phyloP scores from a whole-genome alignment of 2,888 invertebrate genomes.

The Cacoxenus indagator region DNA sequence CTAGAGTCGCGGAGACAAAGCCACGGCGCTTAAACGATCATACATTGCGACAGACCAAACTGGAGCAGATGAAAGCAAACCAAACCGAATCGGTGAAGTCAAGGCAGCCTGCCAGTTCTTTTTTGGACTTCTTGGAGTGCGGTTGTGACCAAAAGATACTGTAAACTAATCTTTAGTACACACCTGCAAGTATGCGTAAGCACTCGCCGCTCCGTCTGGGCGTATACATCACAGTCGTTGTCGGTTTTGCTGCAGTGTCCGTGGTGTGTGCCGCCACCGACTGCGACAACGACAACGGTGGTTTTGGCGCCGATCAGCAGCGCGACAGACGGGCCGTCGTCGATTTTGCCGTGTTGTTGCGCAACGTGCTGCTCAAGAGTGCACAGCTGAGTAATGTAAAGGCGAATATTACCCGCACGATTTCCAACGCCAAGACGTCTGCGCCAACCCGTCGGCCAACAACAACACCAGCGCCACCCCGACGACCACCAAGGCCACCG shows the following conservation, averaged over 20 bases:
- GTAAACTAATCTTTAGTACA: background rate
- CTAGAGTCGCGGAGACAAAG: conserved; percentile 32
- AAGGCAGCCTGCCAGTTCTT: conserved; percentile 35
- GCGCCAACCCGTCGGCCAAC: background rate
- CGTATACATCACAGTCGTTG: conserved; percentile 10
- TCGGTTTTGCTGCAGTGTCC: conserved; percentile 31
- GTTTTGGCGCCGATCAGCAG: conserved; percentile 2
- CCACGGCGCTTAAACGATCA: background rate
- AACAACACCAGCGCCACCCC: conserved; percentile 17
- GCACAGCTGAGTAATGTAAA: conserved; percentile 54
- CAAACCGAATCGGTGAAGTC: background rate
- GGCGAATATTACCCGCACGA: conserved; percentile 36
- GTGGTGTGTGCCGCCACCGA: conserved; percentile 19
- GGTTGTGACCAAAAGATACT: conserved; percentile 24
- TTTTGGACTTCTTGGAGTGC: conserved; percentile 33
- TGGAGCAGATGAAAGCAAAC: background rate
- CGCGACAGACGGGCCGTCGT: conserved; percentile 55
- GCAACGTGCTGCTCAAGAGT: conserved; percentile 60
- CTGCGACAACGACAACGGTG: no score
- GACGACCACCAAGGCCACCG: conserved; percentile 15
- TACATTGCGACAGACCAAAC: background rate
- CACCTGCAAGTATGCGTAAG: background rate
- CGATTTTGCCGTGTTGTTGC: conserved; percentile 55
- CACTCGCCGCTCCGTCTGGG: conserved; percentile 25
- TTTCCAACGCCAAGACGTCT: conserved; percentile 4